Percentiles rank a stretch among this genome's conserved stretches.
Evolutionary conservation across 2,113 vertebrate species (phyloP).

Genomic region (western clawed frog (Xenopus tropicalis)): DNA sequence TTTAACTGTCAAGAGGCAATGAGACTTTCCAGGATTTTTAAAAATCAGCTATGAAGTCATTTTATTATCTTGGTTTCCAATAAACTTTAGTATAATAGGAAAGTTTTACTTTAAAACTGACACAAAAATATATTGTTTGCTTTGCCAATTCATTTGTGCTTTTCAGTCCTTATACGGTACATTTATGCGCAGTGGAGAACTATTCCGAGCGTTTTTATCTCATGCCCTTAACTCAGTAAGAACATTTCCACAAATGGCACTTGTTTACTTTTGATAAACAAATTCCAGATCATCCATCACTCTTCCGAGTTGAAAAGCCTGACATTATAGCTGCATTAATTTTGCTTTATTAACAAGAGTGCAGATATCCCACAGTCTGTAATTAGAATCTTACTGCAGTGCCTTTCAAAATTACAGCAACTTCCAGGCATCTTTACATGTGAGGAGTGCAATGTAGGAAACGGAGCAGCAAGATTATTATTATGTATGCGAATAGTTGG

Average conservation of each 20-base stretch:
- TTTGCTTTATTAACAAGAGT: constrained; percentile 39
- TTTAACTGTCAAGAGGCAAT: too few relatives aligned
- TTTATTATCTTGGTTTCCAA: constrained; percentile 17
- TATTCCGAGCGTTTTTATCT: constrained; percentile 48
- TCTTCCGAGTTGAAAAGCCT: constrained; percentile 40
- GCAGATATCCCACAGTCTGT: constrained; percentile 1
- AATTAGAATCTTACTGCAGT: constrained; percentile 38
- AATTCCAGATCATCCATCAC: constrained; percentile 47
- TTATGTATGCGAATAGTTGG: neutral
- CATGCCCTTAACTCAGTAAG: constrained; percentile 48
- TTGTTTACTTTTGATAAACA: constrained; percentile 54
- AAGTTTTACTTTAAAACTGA: too few relatives aligned
- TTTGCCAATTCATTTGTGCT: constrained; percentile 14
- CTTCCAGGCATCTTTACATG: constrained; percentile 17
- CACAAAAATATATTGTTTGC: neutral
- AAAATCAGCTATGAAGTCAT: neutral
- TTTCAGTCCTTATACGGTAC: constrained; percentile 43
- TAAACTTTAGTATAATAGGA: neutral
- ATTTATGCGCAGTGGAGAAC: constrained; percentile 25
- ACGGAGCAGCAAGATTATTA: neutral
- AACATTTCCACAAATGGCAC: constrained; percentile 29
- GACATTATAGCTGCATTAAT: constrained; percentile 25
- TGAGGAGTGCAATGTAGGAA: constrained; percentile 5
- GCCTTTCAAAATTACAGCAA: constrained; percentile 33
- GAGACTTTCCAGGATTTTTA: neutral